These are phyloP conservation scores for Gymnoscopelus microlampas DNA, from an alignment of 2,797 vertebrate species.

Conservation along the genomic window DNA sequence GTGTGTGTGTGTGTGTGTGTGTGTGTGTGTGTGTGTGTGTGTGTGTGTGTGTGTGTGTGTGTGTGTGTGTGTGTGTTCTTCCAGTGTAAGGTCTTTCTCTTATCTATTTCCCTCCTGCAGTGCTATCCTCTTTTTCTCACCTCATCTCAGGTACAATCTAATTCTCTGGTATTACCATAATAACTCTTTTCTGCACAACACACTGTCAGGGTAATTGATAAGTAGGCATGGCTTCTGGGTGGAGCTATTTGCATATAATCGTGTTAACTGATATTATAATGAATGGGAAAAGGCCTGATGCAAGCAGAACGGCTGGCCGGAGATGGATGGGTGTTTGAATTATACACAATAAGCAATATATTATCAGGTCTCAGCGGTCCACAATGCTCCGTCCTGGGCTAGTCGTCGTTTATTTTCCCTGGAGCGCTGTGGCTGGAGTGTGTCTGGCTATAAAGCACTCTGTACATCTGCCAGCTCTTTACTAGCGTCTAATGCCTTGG, in stretches of 20 bases:
- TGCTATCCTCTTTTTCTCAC: slow-evolving; percentile 37
- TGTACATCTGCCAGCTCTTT: slow-evolving; percentile 37
- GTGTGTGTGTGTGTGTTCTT: slow-evolving; percentile 19
- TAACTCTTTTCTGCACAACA: slow-evolving; percentile 71
- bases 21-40: too few species aligned
- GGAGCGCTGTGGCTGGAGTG: slow-evolving; percentile 29
- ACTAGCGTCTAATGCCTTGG: slow-evolving; percentile 14
- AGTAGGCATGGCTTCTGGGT: slow-evolving; percentile 74
- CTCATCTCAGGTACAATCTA: slow-evolving; percentile 73
- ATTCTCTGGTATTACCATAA: slow-evolving; percentile 73
- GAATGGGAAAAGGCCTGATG: slow-evolving; percentile 79
- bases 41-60: too few species aligned
- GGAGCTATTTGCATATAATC: slow-evolving; percentile 85
- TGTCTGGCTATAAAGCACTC: slow-evolving; percentile 48
- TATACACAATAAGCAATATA: slow-evolving; percentile 82
- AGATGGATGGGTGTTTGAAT: slow-evolving; percentile 83
- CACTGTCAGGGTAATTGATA: slow-evolving; percentile 81
- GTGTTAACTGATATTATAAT: slow-evolving; percentile 85
- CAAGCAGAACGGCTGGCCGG: slow-evolving; percentile 75
- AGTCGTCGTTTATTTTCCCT: slow-evolving; percentile 65
- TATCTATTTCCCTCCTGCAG: slow-evolving; percentile 32
- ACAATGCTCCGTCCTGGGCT: slow-evolving; percentile 53
- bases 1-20: too few species aligned
- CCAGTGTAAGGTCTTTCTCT: slow-evolving; percentile 32
- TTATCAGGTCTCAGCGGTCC: slow-evolving; percentile 66